Evolutionary conservation across 2,888 invertebrate species (phyloP).

Genomic region (Acanthoscelides obtectus): DNA sequence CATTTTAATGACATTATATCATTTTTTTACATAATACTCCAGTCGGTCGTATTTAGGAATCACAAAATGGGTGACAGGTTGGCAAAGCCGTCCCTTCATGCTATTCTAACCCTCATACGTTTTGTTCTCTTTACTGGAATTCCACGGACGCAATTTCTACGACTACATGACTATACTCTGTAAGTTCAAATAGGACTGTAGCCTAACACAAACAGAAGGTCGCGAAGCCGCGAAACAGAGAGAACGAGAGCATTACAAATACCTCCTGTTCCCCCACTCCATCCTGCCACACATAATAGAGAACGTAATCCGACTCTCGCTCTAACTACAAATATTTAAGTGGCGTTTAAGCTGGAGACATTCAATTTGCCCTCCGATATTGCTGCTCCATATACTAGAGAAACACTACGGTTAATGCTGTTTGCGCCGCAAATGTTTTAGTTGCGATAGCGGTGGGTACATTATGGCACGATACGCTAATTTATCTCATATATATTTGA

Average conservation of each 20-base stretch:
- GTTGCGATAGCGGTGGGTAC: not conserved
- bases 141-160: not conserved
- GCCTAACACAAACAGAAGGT: not conserved
- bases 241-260: not conserved
- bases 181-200: not conserved
- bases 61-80: no score
- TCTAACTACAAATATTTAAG: slow-evolving; percentile 3
- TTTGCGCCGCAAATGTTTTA: not conserved
- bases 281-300: not conserved
- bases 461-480: not conserved
- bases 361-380: slow-evolving; percentile 1
- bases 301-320: not conserved
- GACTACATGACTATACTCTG: not conserved
- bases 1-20: no score
- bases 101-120: no score
- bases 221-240: not conserved
- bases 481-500: not conserved
- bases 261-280: not conserved
- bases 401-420: not conserved
- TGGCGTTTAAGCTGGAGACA: slow-evolving; percentile 1
- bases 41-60: no score
- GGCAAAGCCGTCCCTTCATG: no score
- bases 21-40: no score
- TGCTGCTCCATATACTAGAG: not conserved
- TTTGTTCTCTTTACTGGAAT: not conserved